Evolutionary conservation across 2,888 invertebrate genomes (phyloP).

Genomic region (Nematopogon swammerdamellus): DNA sequence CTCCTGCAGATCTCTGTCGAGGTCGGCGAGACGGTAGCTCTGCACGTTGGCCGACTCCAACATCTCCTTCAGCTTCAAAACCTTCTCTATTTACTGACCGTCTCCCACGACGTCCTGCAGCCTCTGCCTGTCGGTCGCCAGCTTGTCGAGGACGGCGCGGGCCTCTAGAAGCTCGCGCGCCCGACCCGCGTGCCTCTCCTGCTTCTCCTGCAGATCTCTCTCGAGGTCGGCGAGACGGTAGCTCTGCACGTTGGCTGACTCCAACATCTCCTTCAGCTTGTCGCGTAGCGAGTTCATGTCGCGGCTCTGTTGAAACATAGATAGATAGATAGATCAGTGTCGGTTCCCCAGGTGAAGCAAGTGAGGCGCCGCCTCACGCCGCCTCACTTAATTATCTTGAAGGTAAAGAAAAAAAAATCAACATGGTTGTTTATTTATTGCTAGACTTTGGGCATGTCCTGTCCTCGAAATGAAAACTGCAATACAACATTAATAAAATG

Average conservation of each 20-base stretch:
- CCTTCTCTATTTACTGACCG: slow-evolving; percentile 37
- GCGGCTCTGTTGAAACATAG: slow-evolving; percentile 26
- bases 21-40: slow-evolving; percentile 32
- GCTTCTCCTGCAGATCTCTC: slow-evolving; percentile 32
- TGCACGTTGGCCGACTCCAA: slow-evolving; percentile 26
- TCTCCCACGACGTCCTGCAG: slow-evolving; percentile 44
- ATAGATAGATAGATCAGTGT: too few species aligned
- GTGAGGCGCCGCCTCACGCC: too few species aligned
- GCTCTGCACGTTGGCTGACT: slow-evolving; percentile 28
- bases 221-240: slow-evolving; percentile 32
- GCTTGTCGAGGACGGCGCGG: slow-evolving; percentile 46
- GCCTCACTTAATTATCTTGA: too few species aligned
- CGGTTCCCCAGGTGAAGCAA: too few species aligned
- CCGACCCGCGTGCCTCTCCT: slow-evolving; percentile 44
- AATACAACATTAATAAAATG: too few species aligned
- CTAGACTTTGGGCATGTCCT: too few species aligned
- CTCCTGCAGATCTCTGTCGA: slow-evolving; percentile 31
- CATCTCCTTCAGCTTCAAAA: slow-evolving; percentile 28
- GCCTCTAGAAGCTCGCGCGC: slow-evolving; percentile 46
- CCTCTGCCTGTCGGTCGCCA: slow-evolving; percentile 40
- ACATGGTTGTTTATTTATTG: too few species aligned
- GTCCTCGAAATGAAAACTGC: too few species aligned
- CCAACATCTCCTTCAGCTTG: slow-evolving; percentile 27
- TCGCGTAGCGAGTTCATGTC: slow-evolving; percentile 31
- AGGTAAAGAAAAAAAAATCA: too few species aligned